These are phyloP conservation scores for Lutjanus erythropterus DNA, from an alignment of 2,113 vertebrate species.

Conservation along the genomic window DNA sequence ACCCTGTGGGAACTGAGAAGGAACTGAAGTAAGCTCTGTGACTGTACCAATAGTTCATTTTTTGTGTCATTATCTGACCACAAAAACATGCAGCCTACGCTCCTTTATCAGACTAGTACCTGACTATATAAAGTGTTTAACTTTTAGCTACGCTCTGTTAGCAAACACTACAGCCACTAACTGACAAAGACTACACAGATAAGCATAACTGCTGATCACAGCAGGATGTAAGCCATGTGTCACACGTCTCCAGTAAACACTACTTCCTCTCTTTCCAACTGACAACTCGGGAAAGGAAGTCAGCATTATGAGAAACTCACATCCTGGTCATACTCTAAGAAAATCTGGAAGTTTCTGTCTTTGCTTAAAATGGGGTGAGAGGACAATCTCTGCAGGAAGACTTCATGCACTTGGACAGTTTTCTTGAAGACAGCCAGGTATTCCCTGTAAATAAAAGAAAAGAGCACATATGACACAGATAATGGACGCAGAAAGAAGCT, in stretches of 20 bases:
- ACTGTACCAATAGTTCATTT: neutral
- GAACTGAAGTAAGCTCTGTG: neutral
- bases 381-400: slow-evolving; percentile 94
- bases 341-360: slow-evolving; percentile 97
- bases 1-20: neutral
- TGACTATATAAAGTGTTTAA: neutral
- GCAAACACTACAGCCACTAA: slow-evolving; percentile 13
- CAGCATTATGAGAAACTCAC: slow-evolving; percentile 87
- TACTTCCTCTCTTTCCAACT: slow-evolving; percentile 74
- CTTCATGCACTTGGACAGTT: slow-evolving; percentile 96
- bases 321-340: slow-evolving; percentile 98
- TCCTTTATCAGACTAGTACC: neutral
- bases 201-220: slow-evolving; percentile 77
- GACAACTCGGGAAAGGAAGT: slow-evolving; percentile 73
- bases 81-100: neutral
- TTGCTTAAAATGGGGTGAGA: slow-evolving; percentile 93
- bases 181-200: slow-evolving; percentile 48
- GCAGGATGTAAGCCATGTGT: slow-evolving; percentile 75
- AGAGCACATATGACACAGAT: slow-evolving; percentile 27
- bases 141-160: slow-evolving; percentile 1
- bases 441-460: slow-evolving; percentile 74
- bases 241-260: slow-evolving; percentile 64
- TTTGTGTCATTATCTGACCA: neutral
- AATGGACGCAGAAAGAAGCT: neutral
- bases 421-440: slow-evolving; percentile 99